phyloP scores from a whole-genome alignment of 2,888 invertebrate species.

The Spilosoma lubricipeda region DNA sequence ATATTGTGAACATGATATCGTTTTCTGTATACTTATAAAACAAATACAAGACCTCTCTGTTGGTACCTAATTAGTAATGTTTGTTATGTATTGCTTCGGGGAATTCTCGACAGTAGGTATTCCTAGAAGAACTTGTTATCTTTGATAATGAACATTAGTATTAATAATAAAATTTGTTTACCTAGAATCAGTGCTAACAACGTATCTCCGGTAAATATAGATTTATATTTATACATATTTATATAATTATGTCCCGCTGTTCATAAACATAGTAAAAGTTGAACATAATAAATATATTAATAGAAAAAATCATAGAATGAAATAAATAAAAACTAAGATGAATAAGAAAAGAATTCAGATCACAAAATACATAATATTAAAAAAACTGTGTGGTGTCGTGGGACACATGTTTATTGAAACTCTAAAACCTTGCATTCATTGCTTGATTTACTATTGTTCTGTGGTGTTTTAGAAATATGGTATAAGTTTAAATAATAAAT shows the following conservation, averaged over 20 bases:
- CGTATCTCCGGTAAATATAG: not conserved
- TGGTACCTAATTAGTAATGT: not conserved
- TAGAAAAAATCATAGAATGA: not conserved
- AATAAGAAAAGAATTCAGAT: not conserved
- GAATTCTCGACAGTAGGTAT: not conserved
- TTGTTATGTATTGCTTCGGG: not conserved
- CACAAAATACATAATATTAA: not conserved
- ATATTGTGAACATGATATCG: not conserved
- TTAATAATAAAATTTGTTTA: not conserved
- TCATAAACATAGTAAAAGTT: not conserved
- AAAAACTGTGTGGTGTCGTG: no score
- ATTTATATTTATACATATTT: not conserved
- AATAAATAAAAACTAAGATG: not conserved
- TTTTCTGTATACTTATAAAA: not conserved
- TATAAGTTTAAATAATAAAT: no score
- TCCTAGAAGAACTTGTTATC: not conserved
- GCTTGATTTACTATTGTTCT: no score
- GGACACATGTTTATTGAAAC: no score
- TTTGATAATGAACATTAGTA: not conserved
- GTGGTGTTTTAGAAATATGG: no score
- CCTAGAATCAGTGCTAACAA: not conserved
- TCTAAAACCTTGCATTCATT: no score
- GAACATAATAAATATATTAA: not conserved
- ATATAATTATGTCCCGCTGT: not conserved
- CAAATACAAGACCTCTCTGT: not conserved